A percentile compares a stretch with the other conserved stretches of the same genome.
Conservation (phyloP, 2,888 invertebrate species). For the Nomada fucata region DNA sequence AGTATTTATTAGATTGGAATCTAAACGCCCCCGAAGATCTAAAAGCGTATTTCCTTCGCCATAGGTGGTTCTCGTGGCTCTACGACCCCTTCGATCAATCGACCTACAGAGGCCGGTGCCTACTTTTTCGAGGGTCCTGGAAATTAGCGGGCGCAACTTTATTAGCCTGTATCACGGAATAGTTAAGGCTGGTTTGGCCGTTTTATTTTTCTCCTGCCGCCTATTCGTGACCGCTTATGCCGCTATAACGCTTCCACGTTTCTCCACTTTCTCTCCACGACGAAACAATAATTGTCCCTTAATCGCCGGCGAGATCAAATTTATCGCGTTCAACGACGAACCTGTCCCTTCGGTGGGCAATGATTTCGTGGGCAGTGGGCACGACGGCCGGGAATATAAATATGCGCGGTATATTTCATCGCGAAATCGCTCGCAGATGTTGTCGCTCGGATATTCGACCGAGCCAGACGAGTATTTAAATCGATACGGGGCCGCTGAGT, state of each 20-base stretch:
- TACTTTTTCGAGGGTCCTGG: slow-evolving; percentile 67
- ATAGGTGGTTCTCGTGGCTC: slow-evolving; percentile 75
- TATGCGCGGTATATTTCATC: slow-evolving; percentile 46
- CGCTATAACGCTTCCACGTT: slow-evolving; percentile 27
- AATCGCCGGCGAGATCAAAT: slow-evolving; percentile 65
- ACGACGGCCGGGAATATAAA: slow-evolving; percentile 38
- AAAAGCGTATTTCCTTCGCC: slow-evolving; percentile 81
- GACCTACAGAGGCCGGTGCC: slow-evolving; percentile 51
- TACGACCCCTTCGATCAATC: slow-evolving; percentile 65
- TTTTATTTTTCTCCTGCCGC: slow-evolving; percentile 27
- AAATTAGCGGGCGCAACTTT: slow-evolving; percentile 80
- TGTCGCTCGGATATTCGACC: slow-evolving; percentile 58
- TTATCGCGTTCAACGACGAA: slow-evolving; percentile 58
- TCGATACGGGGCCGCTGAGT: slow-evolving; percentile 60
- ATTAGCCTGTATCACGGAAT: slow-evolving; percentile 78
- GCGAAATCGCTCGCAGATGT: slow-evolving; percentile 67
- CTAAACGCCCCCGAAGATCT: slow-evolving; percentile 77
- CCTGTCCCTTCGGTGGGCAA: slow-evolving; percentile 29
- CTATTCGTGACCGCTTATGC: slow-evolving; percentile 39
- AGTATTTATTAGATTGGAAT: slow-evolving; percentile 81
- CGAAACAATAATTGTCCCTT: slow-evolving; percentile 69
- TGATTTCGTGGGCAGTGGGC: slow-evolving; percentile 47
- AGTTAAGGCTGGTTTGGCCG: slow-evolving; percentile 37
- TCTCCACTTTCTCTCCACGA: slow-evolving; percentile 38
- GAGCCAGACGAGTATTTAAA: slow-evolving; percentile 68